These are phyloP conservation scores for Panurus biarmicus DNA, from an alignment of 2,113 vertebrate genomes.

Conservation along the genomic window DNA sequence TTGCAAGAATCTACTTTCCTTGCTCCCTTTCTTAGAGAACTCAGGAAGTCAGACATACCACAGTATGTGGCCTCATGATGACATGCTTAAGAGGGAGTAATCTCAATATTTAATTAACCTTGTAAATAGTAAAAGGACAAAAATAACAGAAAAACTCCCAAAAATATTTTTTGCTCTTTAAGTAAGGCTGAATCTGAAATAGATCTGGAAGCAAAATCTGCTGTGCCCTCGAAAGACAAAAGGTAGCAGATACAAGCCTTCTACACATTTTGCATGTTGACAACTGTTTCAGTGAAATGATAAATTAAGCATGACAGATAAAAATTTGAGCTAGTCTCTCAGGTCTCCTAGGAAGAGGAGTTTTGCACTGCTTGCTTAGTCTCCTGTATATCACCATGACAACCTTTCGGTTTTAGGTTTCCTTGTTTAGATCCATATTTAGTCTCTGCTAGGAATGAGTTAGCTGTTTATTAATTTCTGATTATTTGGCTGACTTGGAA, in stretches of 20 bases:
- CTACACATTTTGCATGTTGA: constrained; percentile 54
- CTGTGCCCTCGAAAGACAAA: constrained; percentile 34
- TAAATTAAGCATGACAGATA: constrained; percentile 69
- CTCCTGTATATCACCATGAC: constrained; percentile 66
- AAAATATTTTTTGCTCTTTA: background rate
- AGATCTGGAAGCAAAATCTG: constrained; percentile 35
- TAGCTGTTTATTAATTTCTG: constrained; percentile 14
- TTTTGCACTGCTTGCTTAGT: constrained; percentile 44
- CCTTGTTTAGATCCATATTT: constrained; percentile 48
- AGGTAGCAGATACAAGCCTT: constrained; percentile 23
- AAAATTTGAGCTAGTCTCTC: constrained; percentile 67
- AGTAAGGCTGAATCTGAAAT: background rate
- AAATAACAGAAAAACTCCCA: background rate
- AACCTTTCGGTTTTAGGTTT: constrained; percentile 60
- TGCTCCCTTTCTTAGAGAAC: background rate
- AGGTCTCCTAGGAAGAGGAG: constrained; percentile 51
- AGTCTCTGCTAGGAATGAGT: background rate
- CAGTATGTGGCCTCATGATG: background rate
- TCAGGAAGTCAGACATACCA: background rate
- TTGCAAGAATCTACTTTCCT: background rate
- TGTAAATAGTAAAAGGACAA: background rate
- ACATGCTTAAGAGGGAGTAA: background rate
- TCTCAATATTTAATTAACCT: constrained; percentile 33
- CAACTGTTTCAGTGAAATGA: constrained; percentile 65
- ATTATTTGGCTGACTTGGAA: background rate